Base-by-base conservation (phyloP, 2,113 vertebrate species). In the Silurus asotus region DNA sequence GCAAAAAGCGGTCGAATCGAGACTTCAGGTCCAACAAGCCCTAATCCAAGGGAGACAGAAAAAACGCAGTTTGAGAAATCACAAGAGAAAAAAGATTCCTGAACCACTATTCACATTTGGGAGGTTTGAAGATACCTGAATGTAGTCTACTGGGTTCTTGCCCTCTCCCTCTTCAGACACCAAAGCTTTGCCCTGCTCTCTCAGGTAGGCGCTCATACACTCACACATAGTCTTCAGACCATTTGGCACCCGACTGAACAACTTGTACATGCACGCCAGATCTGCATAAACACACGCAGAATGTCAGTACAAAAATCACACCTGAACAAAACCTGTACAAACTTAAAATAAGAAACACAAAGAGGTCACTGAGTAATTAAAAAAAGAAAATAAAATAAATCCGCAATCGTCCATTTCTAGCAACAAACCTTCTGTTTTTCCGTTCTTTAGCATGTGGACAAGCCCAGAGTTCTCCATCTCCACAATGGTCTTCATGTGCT, bases 151-250 rank as follows among this genome's bases (percentile, higher is more conserved):
- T 1, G 98, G 98, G 93, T 99, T 99, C 92, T 99, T 99, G 87
- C 98, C 98, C 95, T 99, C 98, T 76, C 98, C 98, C 91, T 99
- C 98, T 93, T 99, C 98, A 82, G 98, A 99, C 90, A 99, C 98
- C 37, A 99, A 95, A 19, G 98, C 98, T 94, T 99, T 99, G 85
- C 98, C 98, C 92, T 99, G 98, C 86, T 99, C 98, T 89, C 98
- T 94, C 90, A 99, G 94, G 93, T 99, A 99, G 0, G 97, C 96
- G 91, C 98, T 99, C 98, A 99, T 99, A 89, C 98, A 99, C 90
- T 99, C 98, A n/a, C 98, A 99, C 98, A 99, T 99, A 0, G 98
- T 99, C 95, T 99, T 99, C 92, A 99, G 95, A 87, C 98, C 98
- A 82, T 99, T 99, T 90, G 98, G 98, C 92, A 99, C 98, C 83